Conservation (phyloP, 1,140 invertebrate genomes). For the Diplogasteroides magnus region DNA sequence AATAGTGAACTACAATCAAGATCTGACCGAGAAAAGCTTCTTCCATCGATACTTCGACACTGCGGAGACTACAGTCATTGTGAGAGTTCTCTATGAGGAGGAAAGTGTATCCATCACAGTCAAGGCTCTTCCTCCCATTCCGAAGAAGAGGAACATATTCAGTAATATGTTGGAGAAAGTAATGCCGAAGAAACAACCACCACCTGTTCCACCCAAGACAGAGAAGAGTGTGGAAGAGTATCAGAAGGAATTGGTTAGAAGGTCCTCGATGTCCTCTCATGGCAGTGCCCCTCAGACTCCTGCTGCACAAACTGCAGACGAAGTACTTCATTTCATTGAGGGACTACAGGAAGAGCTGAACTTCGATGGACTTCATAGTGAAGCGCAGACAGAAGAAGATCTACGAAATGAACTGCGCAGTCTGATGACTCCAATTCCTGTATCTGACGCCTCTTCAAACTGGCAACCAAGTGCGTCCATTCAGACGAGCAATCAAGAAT, state of each 20-base stretch:
- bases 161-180: too few species aligned
- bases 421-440: background rate
- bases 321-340: background rate
- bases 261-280: background rate
- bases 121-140: background rate
- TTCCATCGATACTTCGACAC: slow-evolving; percentile 24
- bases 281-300: background rate
- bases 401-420: background rate
- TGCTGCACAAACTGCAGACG: background rate
- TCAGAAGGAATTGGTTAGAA: background rate
- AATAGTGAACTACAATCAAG: slow-evolving; percentile 11
- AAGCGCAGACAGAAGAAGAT: background rate
- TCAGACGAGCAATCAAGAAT: too few species aligned
- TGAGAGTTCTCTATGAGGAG: slow-evolving; percentile 13
- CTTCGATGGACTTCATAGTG: background rate
- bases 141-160: background rate
- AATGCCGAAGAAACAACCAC: background rate
- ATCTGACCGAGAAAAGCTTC: slow-evolving; percentile 12
- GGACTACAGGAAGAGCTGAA: background rate
- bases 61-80: slow-evolving; percentile 19
- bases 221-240: background rate
- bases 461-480: too few species aligned
- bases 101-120: slow-evolving; percentile 11
- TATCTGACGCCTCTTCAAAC: too few species aligned
- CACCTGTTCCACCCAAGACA: slow-evolving; percentile 7